Conservation (phyloP, 2,797 vertebrate genomes). For the Takifugu ocellatus region DNA sequence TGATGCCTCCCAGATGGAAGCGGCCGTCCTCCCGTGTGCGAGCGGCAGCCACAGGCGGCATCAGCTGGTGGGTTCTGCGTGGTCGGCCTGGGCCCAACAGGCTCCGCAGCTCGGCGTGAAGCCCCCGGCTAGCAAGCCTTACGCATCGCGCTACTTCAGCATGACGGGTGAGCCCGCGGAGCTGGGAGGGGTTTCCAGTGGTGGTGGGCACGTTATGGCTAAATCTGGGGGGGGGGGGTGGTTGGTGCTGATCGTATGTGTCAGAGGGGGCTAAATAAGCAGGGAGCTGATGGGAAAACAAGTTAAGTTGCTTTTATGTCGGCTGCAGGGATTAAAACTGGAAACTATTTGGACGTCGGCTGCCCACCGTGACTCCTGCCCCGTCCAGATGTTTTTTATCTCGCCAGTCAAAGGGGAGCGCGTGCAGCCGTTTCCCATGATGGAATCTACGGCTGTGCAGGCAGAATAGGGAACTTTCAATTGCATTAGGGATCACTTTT, state of each 20-base stretch:
- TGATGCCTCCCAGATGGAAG: constrained; percentile 45
- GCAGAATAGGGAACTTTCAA: background rate
- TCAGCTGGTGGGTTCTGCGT: constrained; percentile 22
- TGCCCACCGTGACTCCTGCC: too few relatives aligned
- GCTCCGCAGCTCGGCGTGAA: constrained; percentile 3
- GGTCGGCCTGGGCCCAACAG: too few relatives aligned
- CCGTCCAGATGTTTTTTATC: background rate
- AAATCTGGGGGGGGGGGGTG: constrained; percentile 15
- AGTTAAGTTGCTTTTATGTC: constrained; percentile 11
- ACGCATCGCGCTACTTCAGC: constrained; percentile 60
- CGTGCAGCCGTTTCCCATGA: background rate
- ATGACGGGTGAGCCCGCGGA: constrained; percentile 44
- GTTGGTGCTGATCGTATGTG: too few relatives aligned
- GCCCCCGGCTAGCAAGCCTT: constrained; percentile 45
- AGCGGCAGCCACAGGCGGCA: constrained; percentile 51
- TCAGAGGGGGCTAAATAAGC: background rate
- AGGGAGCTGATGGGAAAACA: background rate
- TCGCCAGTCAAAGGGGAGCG: background rate
- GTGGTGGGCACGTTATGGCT: constrained; percentile 34
- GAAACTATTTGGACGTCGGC: background rate
- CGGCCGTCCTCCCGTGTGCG: constrained; percentile 55
- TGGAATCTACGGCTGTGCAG: background rate
- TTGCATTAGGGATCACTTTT: background rate
- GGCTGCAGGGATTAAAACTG: background rate
- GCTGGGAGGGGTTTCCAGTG: constrained; percentile 38